Evolutionary conservation across 2,888 invertebrate species (phyloP), one percentile per base, ranked within the genome.

Genomic region (Nycteola revayana): DNA sequence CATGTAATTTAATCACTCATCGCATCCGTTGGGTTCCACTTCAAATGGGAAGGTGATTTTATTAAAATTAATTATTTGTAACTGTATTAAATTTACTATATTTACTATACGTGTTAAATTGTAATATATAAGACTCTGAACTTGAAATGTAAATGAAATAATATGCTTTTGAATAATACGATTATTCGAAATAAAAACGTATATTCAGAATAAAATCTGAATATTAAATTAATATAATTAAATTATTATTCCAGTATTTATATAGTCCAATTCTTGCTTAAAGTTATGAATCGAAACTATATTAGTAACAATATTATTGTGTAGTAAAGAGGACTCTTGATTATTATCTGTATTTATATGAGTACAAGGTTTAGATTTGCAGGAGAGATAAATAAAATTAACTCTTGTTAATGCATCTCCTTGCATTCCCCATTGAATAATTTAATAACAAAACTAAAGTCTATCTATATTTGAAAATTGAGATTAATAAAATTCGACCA

Each of bases 1-100:
- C 55, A 75, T 83, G 81, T 85, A 82, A 82, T 59, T 47, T 28
- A 42, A 26, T 52, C 60, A 60, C 53, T 60, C 65, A 51, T 57
- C 68, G 54, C 72, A 68, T 66, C 62, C 41, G 53, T 49, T 68
- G 64, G 66, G 51, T 64, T 67, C 66, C 58, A 65, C 68, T 60
- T 60, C 61, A 58, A 49, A 47, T 61, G 60, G 52, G 55, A 60
- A 64, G 67, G 60, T 55, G 49, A 47, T 50, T 38, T 50, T 36
- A 31, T 46, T 33, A 33, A 35, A 42, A 38, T 35, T 41, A 51
- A 36, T 44, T 50, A 52, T 49, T 39, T 23, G 29, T 29, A 27
- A 30, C 42, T 37, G 24, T 45, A 44, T 32, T 28, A 32, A 10
- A 11, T 29, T 31, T 14, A 14, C 14, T 14, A 14, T 14, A 14